Conservation (phyloP, 2,888 invertebrate species). For the Galerucella nymphaeae region DNA sequence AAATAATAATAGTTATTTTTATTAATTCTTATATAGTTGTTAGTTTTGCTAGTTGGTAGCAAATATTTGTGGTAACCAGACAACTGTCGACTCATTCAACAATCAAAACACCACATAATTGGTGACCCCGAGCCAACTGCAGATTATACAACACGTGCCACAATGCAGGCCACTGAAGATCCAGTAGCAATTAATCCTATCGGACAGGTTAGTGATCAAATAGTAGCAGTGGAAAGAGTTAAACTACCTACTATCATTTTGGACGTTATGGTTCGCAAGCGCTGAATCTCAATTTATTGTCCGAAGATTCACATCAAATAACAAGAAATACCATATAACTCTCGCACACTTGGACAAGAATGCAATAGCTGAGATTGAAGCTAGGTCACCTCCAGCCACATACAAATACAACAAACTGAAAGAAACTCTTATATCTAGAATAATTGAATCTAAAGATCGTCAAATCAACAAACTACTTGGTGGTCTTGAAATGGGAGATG, state of each 20-base stretch:
- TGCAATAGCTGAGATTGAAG: constrained; percentile 17
- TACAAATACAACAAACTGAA: constrained; percentile 25
- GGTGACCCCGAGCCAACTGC: constrained; percentile 11
- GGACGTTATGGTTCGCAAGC: constrained; percentile 20
- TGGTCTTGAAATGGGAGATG: constrained; percentile 42
- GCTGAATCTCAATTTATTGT: constrained; percentile 16
- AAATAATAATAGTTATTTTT: no score
- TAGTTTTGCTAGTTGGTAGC: no score
- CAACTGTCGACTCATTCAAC: no score
- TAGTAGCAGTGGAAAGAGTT: not conserved
- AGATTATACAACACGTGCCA: not conserved
- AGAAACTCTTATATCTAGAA: constrained; percentile 19
- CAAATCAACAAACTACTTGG: constrained; percentile 39
- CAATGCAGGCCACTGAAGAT: not conserved
- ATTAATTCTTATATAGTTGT: no score
- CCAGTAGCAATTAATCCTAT: not conserved
- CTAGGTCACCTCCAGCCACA: constrained; percentile 1
- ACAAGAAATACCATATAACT: constrained; percentile 11
- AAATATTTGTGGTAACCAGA: no score
- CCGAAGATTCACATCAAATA: constrained; percentile 15
- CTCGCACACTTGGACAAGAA: constrained; percentile 12
- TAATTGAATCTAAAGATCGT: constrained; percentile 36
- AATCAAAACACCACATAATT: not conserved
- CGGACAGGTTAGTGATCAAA: not conserved
- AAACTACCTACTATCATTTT: constrained; percentile 23